Base-by-base conservation (phyloP, 2,888 invertebrate species). In the Exephanes ischioxanthus region DNA sequence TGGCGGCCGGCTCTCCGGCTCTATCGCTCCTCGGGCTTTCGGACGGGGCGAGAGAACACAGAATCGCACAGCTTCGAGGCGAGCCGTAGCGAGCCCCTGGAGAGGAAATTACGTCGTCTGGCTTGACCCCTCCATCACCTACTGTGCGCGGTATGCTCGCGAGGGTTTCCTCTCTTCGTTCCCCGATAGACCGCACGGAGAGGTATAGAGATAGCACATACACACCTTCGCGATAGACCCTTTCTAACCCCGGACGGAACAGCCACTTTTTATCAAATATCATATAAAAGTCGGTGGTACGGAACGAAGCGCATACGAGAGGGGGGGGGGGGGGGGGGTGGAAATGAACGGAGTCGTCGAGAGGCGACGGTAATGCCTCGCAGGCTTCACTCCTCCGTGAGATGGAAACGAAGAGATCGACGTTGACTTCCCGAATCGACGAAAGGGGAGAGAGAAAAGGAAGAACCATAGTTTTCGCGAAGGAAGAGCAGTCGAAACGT, bases 41-140 rank as follows among this genome's bases (percentile, higher is more conserved):
- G 84, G 81, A 83, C 81, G 87, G 45, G 67, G 87, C 86, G 87
- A 80, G 88, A 89, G 88, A 89, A 90, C 87, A 86, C 78, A 37
- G 90, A 89, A 89, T 78, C 82, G 58, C 85, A 89, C 86, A 87
- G 88, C 87, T 88, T 89, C 87, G 84, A 88, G 87, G 68, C 88
- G 72, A 75, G 67, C 83, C 68, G 80, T 71, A 77, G 83, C 84
- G 80, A 88, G 86, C 88, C 89, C 89, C 89, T 80, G 86, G 89
- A 90, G 90, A 91, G 92, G 91, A 93, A 93, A 93, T 92, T 92
- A 92, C 92, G 87, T 92, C 90, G 90, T 90, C 90, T 90, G 89
- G 88, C 85, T 86, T 90, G 86, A 86, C 84, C 86, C 85, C 72
- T 86, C 84, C 85, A 84, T 84, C 77, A 71, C 87, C 80, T 80